These are phyloP conservation scores for Pygmarrhopalites habei DNA, from an alignment of 1,140 invertebrate genomes.

Conservation along the genomic window DNA sequence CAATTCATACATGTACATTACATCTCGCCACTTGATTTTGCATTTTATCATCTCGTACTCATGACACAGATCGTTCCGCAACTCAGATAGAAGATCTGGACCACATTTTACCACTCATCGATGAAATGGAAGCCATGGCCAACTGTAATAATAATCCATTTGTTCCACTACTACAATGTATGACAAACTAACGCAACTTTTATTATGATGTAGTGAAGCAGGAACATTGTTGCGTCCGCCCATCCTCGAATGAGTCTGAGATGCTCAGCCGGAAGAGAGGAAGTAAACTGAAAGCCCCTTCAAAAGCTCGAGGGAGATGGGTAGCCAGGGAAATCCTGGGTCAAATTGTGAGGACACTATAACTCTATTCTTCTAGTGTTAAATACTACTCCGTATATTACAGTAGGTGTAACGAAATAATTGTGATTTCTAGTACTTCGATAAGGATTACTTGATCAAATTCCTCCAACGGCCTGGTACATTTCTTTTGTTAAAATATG, in stretches of 20 bases:
- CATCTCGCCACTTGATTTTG: too few relatives aligned
- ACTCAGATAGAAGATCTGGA: constrained; percentile 37
- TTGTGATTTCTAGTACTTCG: constrained; percentile 24
- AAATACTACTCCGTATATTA: too few relatives aligned
- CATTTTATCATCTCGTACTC: too few relatives aligned
- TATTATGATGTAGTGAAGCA: constrained; percentile 11
- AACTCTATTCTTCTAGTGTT: too few relatives aligned
- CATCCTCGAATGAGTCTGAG: constrained; percentile 4
- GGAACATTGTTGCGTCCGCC: constrained; percentile 18
- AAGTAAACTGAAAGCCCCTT: constrained; percentile 14
- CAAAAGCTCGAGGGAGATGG: constrained; percentile 29
- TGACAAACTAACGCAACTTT: not conserved
- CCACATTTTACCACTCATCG: constrained; percentile 25
- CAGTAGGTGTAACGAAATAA: too few relatives aligned
- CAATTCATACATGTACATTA: too few relatives aligned
- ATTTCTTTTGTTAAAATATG: not conserved
- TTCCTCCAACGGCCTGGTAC: constrained; percentile 23
- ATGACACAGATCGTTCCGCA: constrained; percentile 20
- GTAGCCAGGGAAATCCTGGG: constrained; percentile 35
- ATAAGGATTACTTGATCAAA: constrained; percentile 34
- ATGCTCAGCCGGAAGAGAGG: not conserved
- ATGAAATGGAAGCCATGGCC: constrained; percentile 12
- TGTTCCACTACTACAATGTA: too few relatives aligned
- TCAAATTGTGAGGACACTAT: too few relatives aligned
- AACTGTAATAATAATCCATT: constrained; percentile 12